Conservation (phyloP, 1,140 invertebrate genomes). For the Rhopalosiphum padi region DNA sequence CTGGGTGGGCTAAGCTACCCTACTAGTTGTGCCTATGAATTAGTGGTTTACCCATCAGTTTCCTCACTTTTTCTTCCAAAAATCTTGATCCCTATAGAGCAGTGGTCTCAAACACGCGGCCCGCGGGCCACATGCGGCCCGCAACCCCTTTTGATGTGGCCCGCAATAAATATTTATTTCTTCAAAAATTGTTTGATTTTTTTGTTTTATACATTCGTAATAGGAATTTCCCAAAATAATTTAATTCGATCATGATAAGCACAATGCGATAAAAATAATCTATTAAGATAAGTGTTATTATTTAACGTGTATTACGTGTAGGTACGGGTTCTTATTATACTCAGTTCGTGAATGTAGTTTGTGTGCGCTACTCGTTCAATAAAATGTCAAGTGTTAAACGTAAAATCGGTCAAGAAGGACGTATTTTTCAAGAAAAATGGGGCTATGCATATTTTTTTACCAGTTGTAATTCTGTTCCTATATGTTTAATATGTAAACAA, state of each 20-base stretch:
- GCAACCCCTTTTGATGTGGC: background rate
- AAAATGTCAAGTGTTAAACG: slow-evolving; percentile 9
- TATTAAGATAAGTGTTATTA: background rate
- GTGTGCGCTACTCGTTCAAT: slow-evolving; percentile 7
- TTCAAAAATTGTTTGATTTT: too few species aligned
- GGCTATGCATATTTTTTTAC: slow-evolving; percentile 10
- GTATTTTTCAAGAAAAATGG: background rate
- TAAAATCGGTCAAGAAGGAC: background rate
- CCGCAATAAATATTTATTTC: background rate
- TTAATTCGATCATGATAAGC: too few species aligned
- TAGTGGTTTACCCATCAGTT: too few species aligned
- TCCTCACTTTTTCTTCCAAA: too few species aligned
- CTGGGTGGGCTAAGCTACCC: too few species aligned
- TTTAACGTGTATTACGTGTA: background rate
- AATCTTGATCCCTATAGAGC: too few species aligned
- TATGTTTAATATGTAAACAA: slow-evolving; percentile 24
- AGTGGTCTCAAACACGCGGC: background rate
- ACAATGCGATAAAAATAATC: too few species aligned
- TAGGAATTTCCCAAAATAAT: too few species aligned
- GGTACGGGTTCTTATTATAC: background rate
- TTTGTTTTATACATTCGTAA: too few species aligned
- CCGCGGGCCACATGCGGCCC: too few species aligned
- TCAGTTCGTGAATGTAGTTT: background rate
- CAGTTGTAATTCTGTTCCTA: background rate
- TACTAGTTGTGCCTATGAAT: too few species aligned